These are phyloP conservation scores for Actenoides lindsayi DNA, from an alignment of 2,113 vertebrate species.

Conservation along the genomic window DNA sequence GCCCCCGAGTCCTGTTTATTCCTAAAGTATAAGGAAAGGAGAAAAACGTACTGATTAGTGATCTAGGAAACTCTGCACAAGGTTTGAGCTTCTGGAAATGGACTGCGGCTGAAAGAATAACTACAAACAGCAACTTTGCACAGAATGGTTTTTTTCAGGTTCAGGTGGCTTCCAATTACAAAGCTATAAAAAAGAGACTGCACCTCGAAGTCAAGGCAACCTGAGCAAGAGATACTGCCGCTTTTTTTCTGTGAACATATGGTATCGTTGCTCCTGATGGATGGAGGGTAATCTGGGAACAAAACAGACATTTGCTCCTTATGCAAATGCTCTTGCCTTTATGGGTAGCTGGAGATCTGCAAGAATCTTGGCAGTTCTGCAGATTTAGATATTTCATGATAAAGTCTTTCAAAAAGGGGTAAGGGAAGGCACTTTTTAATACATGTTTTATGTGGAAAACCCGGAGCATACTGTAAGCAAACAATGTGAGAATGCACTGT, in stretches of 20 bases:
- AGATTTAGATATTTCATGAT: neutral
- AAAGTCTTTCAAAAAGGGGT: neutral
- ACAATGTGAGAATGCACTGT: neutral
- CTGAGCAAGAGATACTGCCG: slow-evolving; percentile 43
- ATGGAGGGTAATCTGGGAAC: slow-evolving; percentile 59
- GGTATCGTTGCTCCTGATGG: slow-evolving; percentile 51
- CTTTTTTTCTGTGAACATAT: slow-evolving; percentile 58
- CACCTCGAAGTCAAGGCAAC: slow-evolving; percentile 59
- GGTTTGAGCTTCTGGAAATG: neutral
- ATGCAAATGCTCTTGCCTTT: slow-evolving; percentile 53
- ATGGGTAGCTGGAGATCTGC: slow-evolving; percentile 46
- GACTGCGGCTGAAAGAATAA: neutral
- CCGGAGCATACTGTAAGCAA: neutral
- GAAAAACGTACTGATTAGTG: neutral
- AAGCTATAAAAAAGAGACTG: slow-evolving; percentile 23
- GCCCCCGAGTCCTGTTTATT: neutral
- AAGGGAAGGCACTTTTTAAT: neutral
- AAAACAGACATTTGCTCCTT: slow-evolving; percentile 65
- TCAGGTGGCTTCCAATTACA: slow-evolving; percentile 49
- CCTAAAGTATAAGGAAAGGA: neutral
- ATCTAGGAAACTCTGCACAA: neutral
- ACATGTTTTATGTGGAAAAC: neutral
- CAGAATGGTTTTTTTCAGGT: slow-evolving; percentile 1
- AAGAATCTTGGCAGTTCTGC: slow-evolving; percentile 51
- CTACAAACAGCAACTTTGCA: neutral